Conservation (phyloP, 2,888 invertebrate species). For the Idaea biselata region DNA sequence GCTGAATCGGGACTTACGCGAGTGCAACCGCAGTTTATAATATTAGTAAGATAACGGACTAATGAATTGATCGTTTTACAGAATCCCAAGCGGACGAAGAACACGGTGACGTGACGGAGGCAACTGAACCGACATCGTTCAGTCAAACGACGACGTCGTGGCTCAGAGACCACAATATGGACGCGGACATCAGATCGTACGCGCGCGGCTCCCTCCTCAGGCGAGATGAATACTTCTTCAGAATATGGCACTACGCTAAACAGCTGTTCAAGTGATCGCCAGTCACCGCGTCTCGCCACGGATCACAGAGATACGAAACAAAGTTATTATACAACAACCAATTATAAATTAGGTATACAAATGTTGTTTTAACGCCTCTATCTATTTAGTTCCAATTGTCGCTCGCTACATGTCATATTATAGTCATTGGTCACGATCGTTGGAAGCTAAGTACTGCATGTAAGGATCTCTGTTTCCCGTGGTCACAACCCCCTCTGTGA, state of each 20-base stretch:
- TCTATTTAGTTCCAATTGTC: background rate
- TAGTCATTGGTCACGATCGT: background rate
- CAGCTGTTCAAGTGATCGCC: constrained; percentile 87
- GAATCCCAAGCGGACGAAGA: constrained; percentile 70
- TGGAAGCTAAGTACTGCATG: constrained; percentile 16
- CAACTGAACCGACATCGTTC: constrained; percentile 90
- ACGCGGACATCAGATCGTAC: constrained; percentile 94
- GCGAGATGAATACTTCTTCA: constrained; percentile 97
- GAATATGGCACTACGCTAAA: constrained; percentile 93
- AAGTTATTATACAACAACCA: background rate
- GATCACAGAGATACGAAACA: background rate
- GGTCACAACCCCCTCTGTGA: background rate
- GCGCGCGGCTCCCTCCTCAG: constrained; percentile 91
- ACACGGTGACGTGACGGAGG: constrained; percentile 81
- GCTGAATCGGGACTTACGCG: no score
- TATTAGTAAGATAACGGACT: no score
- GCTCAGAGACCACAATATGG: constrained; percentile 96
- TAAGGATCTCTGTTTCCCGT: constrained; percentile 20
- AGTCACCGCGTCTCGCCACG: constrained; percentile 54
- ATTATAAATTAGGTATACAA: no score
- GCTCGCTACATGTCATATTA: no score
- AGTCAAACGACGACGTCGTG: constrained; percentile 96
- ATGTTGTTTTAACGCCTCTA: background rate
- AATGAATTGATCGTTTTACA: constrained; percentile 23
- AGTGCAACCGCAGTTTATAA: no score